Base-by-base conservation (phyloP, 2,888 invertebrate species). In the Arrhopalites spinosus region DNA sequence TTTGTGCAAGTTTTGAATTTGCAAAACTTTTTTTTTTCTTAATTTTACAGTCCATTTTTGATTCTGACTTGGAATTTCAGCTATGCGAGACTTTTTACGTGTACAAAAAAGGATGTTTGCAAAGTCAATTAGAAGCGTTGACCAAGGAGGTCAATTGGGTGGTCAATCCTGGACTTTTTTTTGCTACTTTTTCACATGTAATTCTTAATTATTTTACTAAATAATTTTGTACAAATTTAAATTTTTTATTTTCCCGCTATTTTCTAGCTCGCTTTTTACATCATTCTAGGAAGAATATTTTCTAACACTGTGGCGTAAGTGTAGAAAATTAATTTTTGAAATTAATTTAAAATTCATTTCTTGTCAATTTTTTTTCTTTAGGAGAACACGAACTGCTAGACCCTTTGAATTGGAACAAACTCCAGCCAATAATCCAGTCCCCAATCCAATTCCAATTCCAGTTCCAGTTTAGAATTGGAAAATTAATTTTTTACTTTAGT, bases 261-360 rank as follows among this genome's bases (percentile, higher is more conserved):
- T 11, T 30, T 59, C 1, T 25, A 71, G 56, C 23, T 36, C 2
- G 50, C 27, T 3, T 50, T 67, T 43, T 67, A 67, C 67, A 23
- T 45, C 1, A 30, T 67, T 7, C 45, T 67, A 1, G 67, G 67
- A 5, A 15, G 45, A 23, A 29, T 67, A 7, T 67, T 67, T 45
- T 67, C 67, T 2, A 67, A 43, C 23, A 67, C 67, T 2, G 45
- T 47, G 8, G 67, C 67, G 67, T 67, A 45, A 67, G 67, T 56
- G n/a, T n/a, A n/a, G n/a, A n/a, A n/a, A n/a, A n/a, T n/a, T n/a
- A n/a, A n/a, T n/a, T n/a, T n/a, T n/a, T n/a, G n/a, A n/a, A n/a
- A n/a, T n/a, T n/a, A n/a, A n/a, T n/a, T n/a, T n/a, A n/a, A n/a
- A n/a, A n/a, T n/a, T n/a, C n/a, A n/a, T n/a, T n/a, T n/a, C n/a